Evolutionary conservation across 2,888 invertebrate species (phyloP), one percentile per base, ranked within the genome.

Genomic region (Sicus ferrugineus): DNA sequence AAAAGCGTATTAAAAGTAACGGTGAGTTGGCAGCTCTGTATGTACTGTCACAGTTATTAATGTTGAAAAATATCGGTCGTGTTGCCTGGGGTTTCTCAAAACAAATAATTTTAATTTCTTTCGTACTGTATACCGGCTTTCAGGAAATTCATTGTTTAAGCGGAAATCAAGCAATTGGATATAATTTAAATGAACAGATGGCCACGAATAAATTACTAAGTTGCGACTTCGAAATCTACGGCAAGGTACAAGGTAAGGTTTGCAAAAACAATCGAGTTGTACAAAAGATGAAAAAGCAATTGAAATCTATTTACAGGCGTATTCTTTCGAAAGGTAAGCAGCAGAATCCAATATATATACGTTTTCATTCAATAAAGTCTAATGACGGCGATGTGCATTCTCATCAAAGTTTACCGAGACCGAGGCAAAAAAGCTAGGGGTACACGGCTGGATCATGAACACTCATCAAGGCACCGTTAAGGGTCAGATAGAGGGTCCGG

Each of bases 361-460:
- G 11, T 38, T 38, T 38, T n/a, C 4, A 42, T 42, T 16, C 16
- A 42, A n/a, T n/a, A 16, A 4, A 16, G 14, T 42, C 16, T 42
- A 42, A 42, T 4, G 42, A 42, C 11, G 34, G 4, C 21, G 21
- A 59, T n/a, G 6, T 28, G 16, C 5, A 26, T 54, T 16, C 28
- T n/a, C 7, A 19, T 11, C 54, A n/a, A 56, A 91, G 90, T 87
- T 88, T 75, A 91, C 91, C 0, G 87, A 89, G 78, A 84, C 87
- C 72, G 87, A 88, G 76, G 89, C 89, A 0, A 86, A 86, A 67
- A 84, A 86, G 71, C 81, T 91, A 30, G 88, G 87, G 26, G 73
- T 92, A 2, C 86, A 83, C 71, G 92, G 92, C 50, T 91, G 90
- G 90, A 90, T 90, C 76, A 90, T 88, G 89, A 92, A 92, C 76